Percentiles rank a stretch among this genome's conserved stretches.
phyloP scores from a whole-genome alignment of 2,797 vertebrate species.

The Phrynocephalus forsythii region DNA sequence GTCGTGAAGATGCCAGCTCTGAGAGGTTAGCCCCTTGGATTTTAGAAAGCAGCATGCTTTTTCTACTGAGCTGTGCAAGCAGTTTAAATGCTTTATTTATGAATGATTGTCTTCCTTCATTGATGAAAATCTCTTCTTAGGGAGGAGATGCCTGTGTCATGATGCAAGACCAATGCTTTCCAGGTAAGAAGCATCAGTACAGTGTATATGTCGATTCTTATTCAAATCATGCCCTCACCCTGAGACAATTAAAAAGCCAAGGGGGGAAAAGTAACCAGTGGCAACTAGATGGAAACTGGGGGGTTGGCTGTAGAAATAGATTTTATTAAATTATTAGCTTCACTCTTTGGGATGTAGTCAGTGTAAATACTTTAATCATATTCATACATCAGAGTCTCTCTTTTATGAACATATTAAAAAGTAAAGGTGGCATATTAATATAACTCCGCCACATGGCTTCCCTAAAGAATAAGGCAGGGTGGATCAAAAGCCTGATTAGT shows the following conservation, averaged over 20 bases:
- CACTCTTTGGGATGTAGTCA: conserved; percentile 45
- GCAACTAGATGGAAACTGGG: conserved; percentile 33
- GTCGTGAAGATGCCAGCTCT: neutral
- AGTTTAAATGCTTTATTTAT: neutral
- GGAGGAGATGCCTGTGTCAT: neutral
- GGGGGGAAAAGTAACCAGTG: neutral
- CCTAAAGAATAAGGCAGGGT: conserved; percentile 26
- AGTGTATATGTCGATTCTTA: neutral
- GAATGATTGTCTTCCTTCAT: too few species aligned
- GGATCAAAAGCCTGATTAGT: conserved; percentile 53
- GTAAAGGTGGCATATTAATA: conserved; percentile 44
- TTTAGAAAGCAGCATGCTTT: neutral
- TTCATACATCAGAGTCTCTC: conserved; percentile 40
- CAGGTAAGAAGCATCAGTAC: neutral
- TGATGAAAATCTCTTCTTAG: neutral
- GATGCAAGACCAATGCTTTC: neutral
- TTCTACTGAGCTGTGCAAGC: neutral
- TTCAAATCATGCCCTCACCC: neutral
- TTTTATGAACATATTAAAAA: conserved; percentile 50
- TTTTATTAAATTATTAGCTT: conserved; percentile 47
- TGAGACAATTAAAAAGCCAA: conserved; percentile 35
- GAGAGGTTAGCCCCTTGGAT: neutral
- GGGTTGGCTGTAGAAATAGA: conserved; percentile 21
- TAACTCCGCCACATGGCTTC: conserved; percentile 41
- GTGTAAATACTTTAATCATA: conserved; percentile 57